These are phyloP conservation scores for Malthinus flaveolus DNA, from an alignment of 2,888 invertebrate genomes.

Conservation along the genomic window DNA sequence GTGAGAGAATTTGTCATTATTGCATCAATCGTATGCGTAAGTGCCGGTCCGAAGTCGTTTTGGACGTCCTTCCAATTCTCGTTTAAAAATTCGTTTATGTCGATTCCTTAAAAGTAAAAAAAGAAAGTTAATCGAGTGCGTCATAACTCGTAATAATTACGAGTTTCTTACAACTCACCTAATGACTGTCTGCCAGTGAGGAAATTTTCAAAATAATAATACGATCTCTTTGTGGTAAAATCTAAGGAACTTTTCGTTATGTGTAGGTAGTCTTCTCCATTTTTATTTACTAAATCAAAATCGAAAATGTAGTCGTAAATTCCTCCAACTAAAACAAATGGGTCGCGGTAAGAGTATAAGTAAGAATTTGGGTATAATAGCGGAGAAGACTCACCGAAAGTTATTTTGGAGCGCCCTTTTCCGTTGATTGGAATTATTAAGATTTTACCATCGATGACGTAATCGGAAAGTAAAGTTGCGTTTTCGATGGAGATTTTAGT, in stretches of 20 bases:
- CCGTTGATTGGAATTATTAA: constrained; percentile 44
- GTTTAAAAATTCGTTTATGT: constrained; percentile 53
- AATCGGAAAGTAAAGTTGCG: constrained; percentile 37
- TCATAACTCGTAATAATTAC: not conserved
- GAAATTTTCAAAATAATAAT: constrained; percentile 38
- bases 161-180: constrained; percentile 26
- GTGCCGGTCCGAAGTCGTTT: constrained; percentile 48
- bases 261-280: constrained; percentile 38
- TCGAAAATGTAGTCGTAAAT: constrained; percentile 39
- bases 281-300: constrained; percentile 36
- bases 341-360: not conserved
- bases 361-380: too few species aligned
- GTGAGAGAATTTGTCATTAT: constrained; percentile 33
- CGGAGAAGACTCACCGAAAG: constrained; percentile 38
- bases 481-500: constrained; percentile 30
- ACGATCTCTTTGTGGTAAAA: constrained; percentile 32
- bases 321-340: constrained; percentile 35
- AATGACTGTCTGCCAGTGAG: constrained; percentile 34
- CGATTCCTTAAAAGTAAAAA: constrained; percentile 38
- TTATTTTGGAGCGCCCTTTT: constrained; percentile 44
- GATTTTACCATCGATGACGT: constrained; percentile 45
- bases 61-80: constrained; percentile 53
- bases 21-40: constrained; percentile 42
- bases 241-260: constrained; percentile 28
- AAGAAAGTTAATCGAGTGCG: too few species aligned